phyloP scores from a whole-genome alignment of 2,113 vertebrate genomes.

The Thamnophis sirtalis region DNA sequence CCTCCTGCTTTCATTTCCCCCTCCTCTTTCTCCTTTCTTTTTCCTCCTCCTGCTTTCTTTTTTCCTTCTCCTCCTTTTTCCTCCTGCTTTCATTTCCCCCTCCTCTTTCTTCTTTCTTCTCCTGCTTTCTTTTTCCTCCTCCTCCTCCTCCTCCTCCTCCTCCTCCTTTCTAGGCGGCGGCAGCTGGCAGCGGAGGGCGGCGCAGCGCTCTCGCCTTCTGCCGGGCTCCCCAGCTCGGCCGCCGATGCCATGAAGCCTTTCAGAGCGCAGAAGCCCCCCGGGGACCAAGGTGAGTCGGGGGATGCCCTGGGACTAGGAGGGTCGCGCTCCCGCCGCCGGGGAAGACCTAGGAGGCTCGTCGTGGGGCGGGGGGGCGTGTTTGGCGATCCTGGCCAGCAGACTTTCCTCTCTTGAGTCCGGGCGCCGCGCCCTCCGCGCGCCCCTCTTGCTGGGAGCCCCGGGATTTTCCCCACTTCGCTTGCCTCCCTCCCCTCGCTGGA shows the following conservation, averaged over 20 bases:
- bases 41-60: too few species aligned
- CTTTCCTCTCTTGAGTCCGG: too few species aligned
- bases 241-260: conserved; percentile 49
- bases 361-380: background rate
- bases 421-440: too few species aligned
- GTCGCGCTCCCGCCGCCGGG: too few species aligned
- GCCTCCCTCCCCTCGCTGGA: background rate
- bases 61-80: too few species aligned
- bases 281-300: conserved; percentile 38
- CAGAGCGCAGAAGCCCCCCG: background rate
- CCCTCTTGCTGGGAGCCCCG: background rate
- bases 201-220: background rate
- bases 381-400: background rate
- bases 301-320: background rate
- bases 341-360: too few species aligned
- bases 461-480: background rate
- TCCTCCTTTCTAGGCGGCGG: background rate
- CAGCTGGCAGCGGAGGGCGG: background rate
- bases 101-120: too few species aligned
- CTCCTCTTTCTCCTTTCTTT: too few species aligned
- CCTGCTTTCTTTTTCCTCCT: too few species aligned
- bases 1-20: too few species aligned
- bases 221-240: background rate
- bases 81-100: too few species aligned
- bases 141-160: too few species aligned